Evolutionary conservation across 2,888 invertebrate species (phyloP), one percentile per base, ranked within the genome.

Genomic region (Scelioninae gen. 2): DNA sequence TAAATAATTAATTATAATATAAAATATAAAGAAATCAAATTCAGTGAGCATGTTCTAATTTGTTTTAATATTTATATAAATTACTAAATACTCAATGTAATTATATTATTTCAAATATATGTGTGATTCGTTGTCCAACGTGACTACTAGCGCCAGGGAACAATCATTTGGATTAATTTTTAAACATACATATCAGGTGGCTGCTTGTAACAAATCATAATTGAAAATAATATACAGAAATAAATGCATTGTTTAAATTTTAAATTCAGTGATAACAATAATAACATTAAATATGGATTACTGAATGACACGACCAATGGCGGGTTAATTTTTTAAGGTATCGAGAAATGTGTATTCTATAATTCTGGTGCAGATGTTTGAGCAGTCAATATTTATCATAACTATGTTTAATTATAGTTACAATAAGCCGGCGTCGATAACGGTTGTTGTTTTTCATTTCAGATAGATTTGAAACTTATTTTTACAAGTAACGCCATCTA

Each of bases 301-400:
- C 2, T 58, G 68, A 68, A 68, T 68, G 68, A 68, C 52, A 68
- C 68, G 68, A 68, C 68, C 68, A 68, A 60, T 68, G 58, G 68
- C 58, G 58, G 67, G 67, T 67, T 65, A 65, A 65, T 46, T 67
- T 41, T 55, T 16, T 33, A n/a, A 63, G 31, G 25, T 35, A 43
- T 22, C 37, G 45, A 48, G 11, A 25, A 13, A 18, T 48, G 1
- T 57, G 16, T 35, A 2, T 43, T 63, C 15, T 52, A 16, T 28
- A 52, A 52, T 22, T 31, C 15, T 43, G 33, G 9, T 13, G 41
- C 18, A 13, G 52, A 52, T 52, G 33, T 25, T 25, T 25, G 25
- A 4, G 3, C 6, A 3, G 25, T 3, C 25, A n/a, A n/a, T n/a
- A 18, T 28, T 28, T 7, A 46, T 39, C 48, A 39, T 61, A 39